phyloP scores from a whole-genome alignment of 2,113 vertebrate genomes.

The Urocitellus parryii region DNA sequence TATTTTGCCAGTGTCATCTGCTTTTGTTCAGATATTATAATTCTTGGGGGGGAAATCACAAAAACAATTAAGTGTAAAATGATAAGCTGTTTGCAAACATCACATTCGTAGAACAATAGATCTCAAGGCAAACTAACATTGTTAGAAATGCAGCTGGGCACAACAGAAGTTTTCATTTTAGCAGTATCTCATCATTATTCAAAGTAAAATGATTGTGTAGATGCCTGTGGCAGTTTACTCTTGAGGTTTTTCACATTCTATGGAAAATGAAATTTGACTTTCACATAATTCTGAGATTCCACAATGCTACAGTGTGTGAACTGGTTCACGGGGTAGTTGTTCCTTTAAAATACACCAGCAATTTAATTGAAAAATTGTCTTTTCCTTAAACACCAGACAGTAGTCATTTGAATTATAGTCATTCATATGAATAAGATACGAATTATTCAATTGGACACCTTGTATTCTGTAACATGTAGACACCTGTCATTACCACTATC shows the following conservation, averaged over 20 bases:
- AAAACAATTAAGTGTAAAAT: conserved; percentile 32
- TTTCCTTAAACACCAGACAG: conserved; percentile 50
- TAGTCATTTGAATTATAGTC: conserved; percentile 49
- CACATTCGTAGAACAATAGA: neutral
- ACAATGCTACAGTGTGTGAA: neutral
- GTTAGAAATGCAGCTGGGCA: neutral
- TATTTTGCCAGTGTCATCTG: conserved; percentile 73
- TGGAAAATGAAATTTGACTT: conserved; percentile 30
- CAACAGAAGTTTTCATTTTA: neutral
- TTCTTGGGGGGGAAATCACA: neutral
- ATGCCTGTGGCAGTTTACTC: neutral
- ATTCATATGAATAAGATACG: conserved; percentile 56
- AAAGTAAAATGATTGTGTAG: neutral
- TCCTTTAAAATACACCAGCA: conserved; percentile 22
- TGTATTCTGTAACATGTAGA: neutral
- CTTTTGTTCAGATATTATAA: conserved; percentile 68
- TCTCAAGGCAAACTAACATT: neutral
- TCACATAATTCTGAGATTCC: neutral
- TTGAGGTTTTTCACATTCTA: neutral
- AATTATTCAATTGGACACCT: conserved; percentile 57
- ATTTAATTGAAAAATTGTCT: conserved; percentile 64
- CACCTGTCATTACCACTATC: conserved; percentile 47
- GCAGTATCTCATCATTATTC: neutral
- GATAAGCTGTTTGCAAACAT: conserved; percentile 23
- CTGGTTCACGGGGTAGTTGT: neutral